A percentile compares a stretch with the other conserved stretches of the same genome.
Evolutionary conservation across 2,113 vertebrate genomes (phyloP).

Genomic region (Ciconia stormi): DNA sequence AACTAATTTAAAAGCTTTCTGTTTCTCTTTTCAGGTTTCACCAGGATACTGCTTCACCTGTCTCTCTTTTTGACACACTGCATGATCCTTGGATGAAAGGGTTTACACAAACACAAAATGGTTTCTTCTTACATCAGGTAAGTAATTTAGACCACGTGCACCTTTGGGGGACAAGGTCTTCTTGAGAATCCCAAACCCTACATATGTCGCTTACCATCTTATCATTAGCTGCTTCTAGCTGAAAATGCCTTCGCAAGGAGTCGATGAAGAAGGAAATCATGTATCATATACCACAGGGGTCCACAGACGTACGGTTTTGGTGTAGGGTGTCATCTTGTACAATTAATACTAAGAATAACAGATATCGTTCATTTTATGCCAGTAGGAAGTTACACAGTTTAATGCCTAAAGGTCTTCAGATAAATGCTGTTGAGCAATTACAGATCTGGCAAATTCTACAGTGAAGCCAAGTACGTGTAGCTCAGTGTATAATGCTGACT

Average conservation of each 20-base stretch:
- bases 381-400: background rate
- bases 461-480: background rate
- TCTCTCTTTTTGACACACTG: background rate
- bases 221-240: background rate
- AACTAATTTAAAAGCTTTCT: background rate
- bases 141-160: background rate
- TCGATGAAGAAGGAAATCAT: background rate
- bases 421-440: background rate
- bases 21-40: background rate
- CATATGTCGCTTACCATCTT: background rate
- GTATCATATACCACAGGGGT: background rate
- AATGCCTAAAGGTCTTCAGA: background rate
- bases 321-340: fast-evolving
- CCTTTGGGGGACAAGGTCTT: background rate
- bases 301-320: fast-evolving
- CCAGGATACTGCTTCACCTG: background rate
- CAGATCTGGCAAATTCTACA: background rate
- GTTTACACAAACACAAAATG: background rate
- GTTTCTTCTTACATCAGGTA: background rate
- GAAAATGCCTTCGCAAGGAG: background rate
- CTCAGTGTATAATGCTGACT: background rate
- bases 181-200: background rate
- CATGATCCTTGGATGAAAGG: background rate
- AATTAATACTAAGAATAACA: background rate
- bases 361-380: background rate